These are phyloP conservation scores for Hypomecis punctinalis DNA, from an alignment of 2,888 invertebrate species.

Conservation along the genomic window DNA sequence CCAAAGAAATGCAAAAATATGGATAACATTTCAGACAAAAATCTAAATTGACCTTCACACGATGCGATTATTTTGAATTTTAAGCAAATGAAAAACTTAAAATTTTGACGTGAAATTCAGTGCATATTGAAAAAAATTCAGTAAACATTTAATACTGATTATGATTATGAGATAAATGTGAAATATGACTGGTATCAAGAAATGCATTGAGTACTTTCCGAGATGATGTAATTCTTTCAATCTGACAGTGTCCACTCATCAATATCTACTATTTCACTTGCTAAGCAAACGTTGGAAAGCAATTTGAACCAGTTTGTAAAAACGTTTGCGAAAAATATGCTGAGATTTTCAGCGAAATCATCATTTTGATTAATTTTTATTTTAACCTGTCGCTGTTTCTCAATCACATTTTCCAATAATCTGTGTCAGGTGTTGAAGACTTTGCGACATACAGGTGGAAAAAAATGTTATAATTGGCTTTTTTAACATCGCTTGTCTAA, in stretches of 20 bases:
- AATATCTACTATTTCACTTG: not conserved
- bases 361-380: constrained; percentile 18
- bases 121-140: too few relatives aligned
- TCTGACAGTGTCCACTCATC: not conserved
- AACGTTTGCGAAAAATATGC: not conserved
- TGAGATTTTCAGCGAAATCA: not conserved
- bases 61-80: too few relatives aligned
- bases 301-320: constrained; percentile 20
- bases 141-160: too few relatives aligned
- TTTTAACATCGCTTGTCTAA: not conserved
- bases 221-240: constrained; percentile 5
- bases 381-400: constrained; percentile 6
- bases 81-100: too few relatives aligned
- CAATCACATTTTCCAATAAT: constrained; percentile 4
- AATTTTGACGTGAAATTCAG: too few relatives aligned
- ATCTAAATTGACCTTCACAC: too few relatives aligned
- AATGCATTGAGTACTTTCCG: not conserved
- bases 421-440: constrained; percentile 1
- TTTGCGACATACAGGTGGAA: not conserved
- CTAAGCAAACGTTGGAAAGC: constrained; percentile 6
- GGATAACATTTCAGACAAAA: too few relatives aligned
- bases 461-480: not conserved
- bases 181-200: not conserved
- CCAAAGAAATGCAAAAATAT: too few relatives aligned
- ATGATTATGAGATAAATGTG: not conserved